phyloP scores from a whole-genome alignment of 2,113 vertebrate species.

The Rhabdornis inornatus region DNA sequence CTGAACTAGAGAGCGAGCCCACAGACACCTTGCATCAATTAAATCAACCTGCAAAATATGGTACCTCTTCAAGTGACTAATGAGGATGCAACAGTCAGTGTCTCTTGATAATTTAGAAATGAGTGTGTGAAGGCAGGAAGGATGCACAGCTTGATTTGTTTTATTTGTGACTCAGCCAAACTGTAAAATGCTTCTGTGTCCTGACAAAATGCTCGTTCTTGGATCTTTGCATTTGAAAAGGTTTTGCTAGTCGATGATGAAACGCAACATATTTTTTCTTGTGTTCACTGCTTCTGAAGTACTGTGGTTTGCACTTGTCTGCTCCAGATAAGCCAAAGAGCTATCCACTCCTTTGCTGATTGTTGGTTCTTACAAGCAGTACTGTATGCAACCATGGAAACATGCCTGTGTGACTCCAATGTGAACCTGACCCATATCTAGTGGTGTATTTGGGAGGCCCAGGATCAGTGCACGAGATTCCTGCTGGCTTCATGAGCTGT shows the following conservation, averaged over 20 bases:
- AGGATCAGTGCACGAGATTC: background rate
- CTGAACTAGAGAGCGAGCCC: background rate
- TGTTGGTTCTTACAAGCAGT: background rate
- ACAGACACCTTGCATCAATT: background rate
- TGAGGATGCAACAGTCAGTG: background rate
- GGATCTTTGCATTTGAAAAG: background rate
- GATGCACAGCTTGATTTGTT: constrained; percentile 30
- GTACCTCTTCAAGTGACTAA: background rate
- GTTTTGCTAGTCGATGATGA: background rate
- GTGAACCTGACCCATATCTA: background rate
- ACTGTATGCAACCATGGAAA: background rate
- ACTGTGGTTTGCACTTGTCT: background rate
- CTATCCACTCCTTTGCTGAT: background rate
- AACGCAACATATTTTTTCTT: background rate
- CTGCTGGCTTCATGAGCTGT: background rate
- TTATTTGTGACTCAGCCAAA: background rate
- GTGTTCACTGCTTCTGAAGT: background rate
- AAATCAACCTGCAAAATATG: background rate
- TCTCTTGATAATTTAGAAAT: background rate
- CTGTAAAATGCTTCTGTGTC: background rate
- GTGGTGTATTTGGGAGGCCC: background rate
- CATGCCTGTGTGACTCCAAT: background rate
- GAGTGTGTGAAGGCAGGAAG: background rate
- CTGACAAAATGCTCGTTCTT: background rate
- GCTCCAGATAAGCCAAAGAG: constrained; percentile 62